Percentiles rank a stretch among this genome's conserved stretches.
These are phyloP conservation scores for Coleophora deauratella DNA, from an alignment of 2,888 invertebrate species.

Conservation along the genomic window DNA sequence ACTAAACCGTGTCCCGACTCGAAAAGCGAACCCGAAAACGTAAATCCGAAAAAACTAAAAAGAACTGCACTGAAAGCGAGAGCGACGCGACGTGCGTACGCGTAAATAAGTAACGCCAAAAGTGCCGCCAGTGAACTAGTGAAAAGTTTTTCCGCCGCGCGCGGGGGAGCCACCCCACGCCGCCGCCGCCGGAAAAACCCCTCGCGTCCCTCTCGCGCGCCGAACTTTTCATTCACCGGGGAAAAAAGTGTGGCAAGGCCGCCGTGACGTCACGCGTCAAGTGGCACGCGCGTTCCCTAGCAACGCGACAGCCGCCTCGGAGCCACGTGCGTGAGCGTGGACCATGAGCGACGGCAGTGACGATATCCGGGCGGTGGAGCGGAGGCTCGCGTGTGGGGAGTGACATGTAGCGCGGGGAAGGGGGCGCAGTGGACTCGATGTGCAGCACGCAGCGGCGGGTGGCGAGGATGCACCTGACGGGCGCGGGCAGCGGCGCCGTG, in stretches of 20 bases:
- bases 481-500: conserved; percentile 72
- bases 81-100: conserved; percentile 55
- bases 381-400: conserved; percentile 38
- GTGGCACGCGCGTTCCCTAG: conserved; percentile 69
- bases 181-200: conserved; percentile 58
- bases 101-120: conserved; percentile 68
- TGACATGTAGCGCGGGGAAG: conserved; percentile 46
- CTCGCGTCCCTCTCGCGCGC: conserved; percentile 66
- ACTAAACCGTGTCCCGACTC: conserved; percentile 18
- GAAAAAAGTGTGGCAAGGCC: conserved; percentile 76
- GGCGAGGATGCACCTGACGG: conserved; percentile 71
- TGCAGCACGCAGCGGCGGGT: conserved; percentile 69
- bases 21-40: conserved; percentile 26
- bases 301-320: conserved; percentile 44
- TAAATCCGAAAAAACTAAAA: conserved; percentile 32
- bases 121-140: conserved; percentile 73
- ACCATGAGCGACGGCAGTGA: conserved; percentile 37
- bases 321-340: conserved; percentile 16
- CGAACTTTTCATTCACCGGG: conserved; percentile 78
- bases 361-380: conserved; percentile 31
- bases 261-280: conserved; percentile 70
- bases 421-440: conserved; percentile 49
- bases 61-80: conserved; percentile 42
- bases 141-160: conserved; percentile 67
- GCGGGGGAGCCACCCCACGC: conserved; percentile 63